Evolutionary conservation across 2,797 vertebrate genomes (phyloP), one percentile per base, ranked within the genome.

Genomic region (Lepilemur septentrionalis): DNA sequence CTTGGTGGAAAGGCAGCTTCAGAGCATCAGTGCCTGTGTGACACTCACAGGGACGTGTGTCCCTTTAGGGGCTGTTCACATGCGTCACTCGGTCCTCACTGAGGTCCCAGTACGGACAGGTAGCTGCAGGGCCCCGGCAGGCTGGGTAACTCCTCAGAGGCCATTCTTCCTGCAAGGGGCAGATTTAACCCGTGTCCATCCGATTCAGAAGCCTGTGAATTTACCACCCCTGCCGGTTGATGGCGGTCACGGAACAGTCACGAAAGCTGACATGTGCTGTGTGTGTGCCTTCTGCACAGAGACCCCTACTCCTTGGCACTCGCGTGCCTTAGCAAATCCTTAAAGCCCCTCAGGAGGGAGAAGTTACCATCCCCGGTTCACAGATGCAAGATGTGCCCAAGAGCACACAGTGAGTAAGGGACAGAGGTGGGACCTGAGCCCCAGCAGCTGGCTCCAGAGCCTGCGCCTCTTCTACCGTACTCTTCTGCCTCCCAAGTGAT

Each of bases 21-120:
- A n/a, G 30, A 7, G 2, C 65, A 1, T 50, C 0, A 2, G 5
- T 32, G 38, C 13, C n/a, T 0, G 0, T 18, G 17, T 15, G 30
- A 52, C 12, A 0, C 14, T 5, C 3, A 14, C 0, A 18, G 48
- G 48, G 80, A 38, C 12, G 4, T 25, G 43, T 59, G 83, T 38
- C 35, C 5, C 38, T 4, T 0, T 0, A 1, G 1, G 32, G 23
- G 28, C 48, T 25, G n/a, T 57, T 55, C 23, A 2, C 50, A 4
- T 1, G 11, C 23, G 1, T 28, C 1, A 0, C 43, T 43, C 25
- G 18, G 72, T 23, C 11, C 63, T 32, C 8, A 1, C 32, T 22
- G 61, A 25, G 23, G 4, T 15, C 79, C 55, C 75, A 1, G 32
- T 1, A 6, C 32, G 22, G 59, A 41, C 20, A 17, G 0, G 20